Percentiles rank a stretch among this genome's conserved stretches.
Conservation (phyloP, 2,797 vertebrate genomes). For the Onychomys torridus region DNA sequence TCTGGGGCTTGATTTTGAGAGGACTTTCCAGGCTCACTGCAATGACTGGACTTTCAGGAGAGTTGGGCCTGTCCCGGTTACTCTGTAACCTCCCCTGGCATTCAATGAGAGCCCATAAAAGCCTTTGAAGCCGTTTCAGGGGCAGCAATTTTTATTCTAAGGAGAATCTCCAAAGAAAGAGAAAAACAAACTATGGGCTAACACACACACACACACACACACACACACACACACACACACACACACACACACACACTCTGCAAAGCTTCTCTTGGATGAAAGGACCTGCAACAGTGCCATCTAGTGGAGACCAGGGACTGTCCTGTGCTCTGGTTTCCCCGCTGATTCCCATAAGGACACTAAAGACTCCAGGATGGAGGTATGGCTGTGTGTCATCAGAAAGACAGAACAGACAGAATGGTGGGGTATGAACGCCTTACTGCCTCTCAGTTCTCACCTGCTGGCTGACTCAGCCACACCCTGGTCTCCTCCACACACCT, state of each 20-base stretch:
- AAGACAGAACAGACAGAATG: not conserved
- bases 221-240: not conserved
- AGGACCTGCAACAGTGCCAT: constrained; percentile 82
- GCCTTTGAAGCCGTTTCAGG: not conserved
- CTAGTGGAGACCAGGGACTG: constrained; percentile 70
- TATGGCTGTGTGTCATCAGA: not conserved
- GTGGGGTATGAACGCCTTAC: not conserved
- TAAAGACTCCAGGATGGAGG: not conserved
- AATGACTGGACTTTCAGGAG: not conserved
- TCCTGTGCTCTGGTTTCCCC: not conserved
- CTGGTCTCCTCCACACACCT: not conserved
- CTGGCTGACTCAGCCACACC: not conserved
- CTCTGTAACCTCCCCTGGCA: not conserved
- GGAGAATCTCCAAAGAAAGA: constrained; percentile 43
- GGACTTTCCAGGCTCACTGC: not conserved
- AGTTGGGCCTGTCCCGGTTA: not conserved
- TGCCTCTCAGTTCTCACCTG: not conserved
- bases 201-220: not conserved
- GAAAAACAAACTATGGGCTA: not conserved
- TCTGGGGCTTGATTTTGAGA: not conserved
- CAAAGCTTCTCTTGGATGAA: constrained; percentile 16
- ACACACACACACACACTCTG: too few relatives aligned
- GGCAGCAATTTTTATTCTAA: constrained; percentile 13
- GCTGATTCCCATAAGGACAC: constrained; percentile 2
- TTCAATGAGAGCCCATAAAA: not conserved